Conservation (phyloP, 2,888 invertebrate species). For the Encarsia formosa region DNA sequence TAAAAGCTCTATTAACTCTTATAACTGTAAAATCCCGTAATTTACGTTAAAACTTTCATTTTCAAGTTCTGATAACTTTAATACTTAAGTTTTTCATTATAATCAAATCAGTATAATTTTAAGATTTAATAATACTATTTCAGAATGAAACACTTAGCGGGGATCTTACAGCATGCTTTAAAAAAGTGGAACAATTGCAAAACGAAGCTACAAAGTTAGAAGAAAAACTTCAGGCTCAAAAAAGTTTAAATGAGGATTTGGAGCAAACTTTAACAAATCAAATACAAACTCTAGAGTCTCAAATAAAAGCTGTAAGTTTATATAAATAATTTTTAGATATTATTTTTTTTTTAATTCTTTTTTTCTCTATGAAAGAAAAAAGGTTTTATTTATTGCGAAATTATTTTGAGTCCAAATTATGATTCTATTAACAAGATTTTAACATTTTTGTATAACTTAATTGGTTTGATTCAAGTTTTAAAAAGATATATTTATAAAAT, state of each 20-base stretch:
- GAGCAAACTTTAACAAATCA: constrained; percentile 55
- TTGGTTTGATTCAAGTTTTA: too few relatives aligned
- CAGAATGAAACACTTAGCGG: constrained; percentile 49
- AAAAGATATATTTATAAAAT: too few relatives aligned
- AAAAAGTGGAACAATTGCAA: constrained; percentile 48
- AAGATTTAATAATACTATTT: constrained; percentile 18
- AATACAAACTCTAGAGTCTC: constrained; percentile 54
- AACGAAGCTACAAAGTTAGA: constrained; percentile 39
- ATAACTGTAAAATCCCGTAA: too few relatives aligned
- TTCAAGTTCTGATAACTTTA: too few relatives aligned
- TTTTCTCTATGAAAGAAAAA: too few relatives aligned
- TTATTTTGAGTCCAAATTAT: too few relatives aligned
- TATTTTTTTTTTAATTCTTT: too few relatives aligned
- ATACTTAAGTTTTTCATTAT: constrained; percentile 12
- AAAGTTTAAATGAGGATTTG: constrained; percentile 54
- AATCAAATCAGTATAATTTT: constrained; percentile 5
- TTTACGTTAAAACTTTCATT: too few relatives aligned
- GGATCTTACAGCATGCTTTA: constrained; percentile 49
- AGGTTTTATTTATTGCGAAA: too few relatives aligned
- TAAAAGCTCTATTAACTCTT: too few relatives aligned
- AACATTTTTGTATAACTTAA: too few relatives aligned
- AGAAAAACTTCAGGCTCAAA: constrained; percentile 46
- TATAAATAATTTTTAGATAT: constrained; percentile 3
- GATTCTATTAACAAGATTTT: too few relatives aligned
- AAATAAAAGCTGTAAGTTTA: constrained; percentile 58